Conservation (phyloP, 2,888 invertebrate genomes). For the Tolmerus cingulatus region DNA sequence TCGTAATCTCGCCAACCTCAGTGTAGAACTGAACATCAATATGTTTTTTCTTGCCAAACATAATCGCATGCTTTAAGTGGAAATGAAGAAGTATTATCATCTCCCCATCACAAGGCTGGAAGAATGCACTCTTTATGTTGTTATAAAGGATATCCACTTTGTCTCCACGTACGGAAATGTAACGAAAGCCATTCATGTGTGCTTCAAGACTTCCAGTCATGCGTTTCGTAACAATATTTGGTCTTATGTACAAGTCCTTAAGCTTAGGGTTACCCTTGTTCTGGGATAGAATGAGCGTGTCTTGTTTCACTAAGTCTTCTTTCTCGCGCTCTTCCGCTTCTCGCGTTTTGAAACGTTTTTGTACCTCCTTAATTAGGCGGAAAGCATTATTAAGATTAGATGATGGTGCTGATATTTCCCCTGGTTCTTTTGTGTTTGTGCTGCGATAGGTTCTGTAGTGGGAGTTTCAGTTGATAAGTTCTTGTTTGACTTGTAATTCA, state of each 20-base stretch:
- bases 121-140: conserved; percentile 99
- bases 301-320: conserved; percentile 98
- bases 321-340: conserved; percentile 99
- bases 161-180: conserved; percentile 98
- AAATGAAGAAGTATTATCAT: conserved; percentile 99
- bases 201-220: conserved; percentile 95
- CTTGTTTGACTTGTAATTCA: background rate
- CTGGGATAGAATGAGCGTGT: conserved; percentile 89
- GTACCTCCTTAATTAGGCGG: conserved; percentile 97
- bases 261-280: conserved; percentile 98
- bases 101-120: conserved; percentile 98
- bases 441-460: conserved; percentile 88
- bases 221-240: conserved; percentile 97
- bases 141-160: conserved; percentile 99
- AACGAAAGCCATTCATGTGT: conserved; percentile 94
- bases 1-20: conserved; percentile 99
- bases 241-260: conserved; percentile 96
- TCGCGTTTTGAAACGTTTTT: conserved; percentile 97
- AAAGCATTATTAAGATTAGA: conserved; percentile 96
- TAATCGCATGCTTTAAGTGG: conserved; percentile 97
- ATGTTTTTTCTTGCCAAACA: conserved; percentile 99
- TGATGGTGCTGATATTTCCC: conserved; percentile 92
- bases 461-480: background rate
- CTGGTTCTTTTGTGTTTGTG: conserved; percentile 97
- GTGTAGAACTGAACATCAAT: conserved; percentile 99